These are phyloP conservation scores for Neopelma chrysocephalum DNA, from an alignment of 2,797 vertebrate species.

Conservation along the genomic window DNA sequence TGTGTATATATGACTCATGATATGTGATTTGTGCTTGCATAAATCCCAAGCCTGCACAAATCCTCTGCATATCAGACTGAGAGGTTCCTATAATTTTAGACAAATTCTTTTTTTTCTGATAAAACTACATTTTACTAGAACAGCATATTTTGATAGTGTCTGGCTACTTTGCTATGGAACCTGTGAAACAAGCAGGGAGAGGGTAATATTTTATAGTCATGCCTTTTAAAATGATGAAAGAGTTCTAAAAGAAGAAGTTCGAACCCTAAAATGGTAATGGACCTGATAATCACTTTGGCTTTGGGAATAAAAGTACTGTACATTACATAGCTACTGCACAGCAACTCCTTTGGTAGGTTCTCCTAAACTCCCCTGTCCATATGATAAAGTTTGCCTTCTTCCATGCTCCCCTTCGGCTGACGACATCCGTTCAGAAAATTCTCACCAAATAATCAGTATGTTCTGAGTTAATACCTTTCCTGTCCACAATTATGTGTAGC, in stretches of 20 bases:
- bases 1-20: not conserved
- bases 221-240: not conserved
- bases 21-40: not conserved
- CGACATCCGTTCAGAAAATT: not conserved
- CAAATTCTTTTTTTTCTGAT: not conserved
- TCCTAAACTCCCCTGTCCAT: fast-evolving
- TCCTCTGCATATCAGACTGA: not conserved
- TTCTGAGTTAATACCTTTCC: not conserved
- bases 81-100: not conserved
- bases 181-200: not conserved
- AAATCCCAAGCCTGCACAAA: not conserved
- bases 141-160: not conserved
- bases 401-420: not conserved
- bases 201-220: constrained; percentile 1
- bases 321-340: not conserved
- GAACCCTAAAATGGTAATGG: not conserved
- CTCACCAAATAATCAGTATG: not conserved
- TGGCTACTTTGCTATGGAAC: not conserved
- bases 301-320: not conserved
- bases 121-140: constrained; percentile 23
- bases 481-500: fast-evolving
- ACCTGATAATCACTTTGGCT: not conserved
- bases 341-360: not conserved
- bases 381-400: not conserved
- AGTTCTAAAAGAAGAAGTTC: not conserved